Conservation (phyloP, 1,140 invertebrate species). For the Drosophila aff. region DNA sequence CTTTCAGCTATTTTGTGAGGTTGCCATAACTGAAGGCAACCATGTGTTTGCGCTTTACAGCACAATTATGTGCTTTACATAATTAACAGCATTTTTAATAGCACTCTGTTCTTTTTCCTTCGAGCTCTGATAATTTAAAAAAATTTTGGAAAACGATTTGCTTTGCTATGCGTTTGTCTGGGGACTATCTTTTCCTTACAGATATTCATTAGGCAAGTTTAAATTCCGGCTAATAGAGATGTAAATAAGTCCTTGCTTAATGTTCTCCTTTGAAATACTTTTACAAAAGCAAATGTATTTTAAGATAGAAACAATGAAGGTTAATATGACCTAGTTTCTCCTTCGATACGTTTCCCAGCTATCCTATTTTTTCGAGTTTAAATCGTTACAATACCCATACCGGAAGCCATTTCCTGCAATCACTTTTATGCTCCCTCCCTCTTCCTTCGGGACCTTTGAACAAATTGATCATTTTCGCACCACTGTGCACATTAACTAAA, state of each 20-base stretch:
- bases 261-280: no score
- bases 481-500: conserved; percentile 81
- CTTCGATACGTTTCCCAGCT: neutral
- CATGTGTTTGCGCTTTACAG: no score
- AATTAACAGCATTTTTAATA: neutral
- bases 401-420: neutral
- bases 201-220: neutral
- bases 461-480: conserved; percentile 73
- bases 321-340: neutral
- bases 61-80: no score
- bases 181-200: neutral
- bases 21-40: no score
- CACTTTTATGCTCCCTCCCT: neutral
- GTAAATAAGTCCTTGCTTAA: no score
- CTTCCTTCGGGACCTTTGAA: neutral
- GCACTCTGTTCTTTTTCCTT: neutral
- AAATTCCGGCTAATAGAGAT: neutral
- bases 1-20: no score
- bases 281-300: no score
- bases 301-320: no score
- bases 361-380: neutral
- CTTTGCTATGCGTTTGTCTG: neutral
- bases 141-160: neutral
- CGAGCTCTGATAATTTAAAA: no score
- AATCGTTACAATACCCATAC: neutral